These are phyloP conservation scores for Cremastinae sp. DNA, from an alignment of 2,888 invertebrate genomes.

Conservation along the genomic window DNA sequence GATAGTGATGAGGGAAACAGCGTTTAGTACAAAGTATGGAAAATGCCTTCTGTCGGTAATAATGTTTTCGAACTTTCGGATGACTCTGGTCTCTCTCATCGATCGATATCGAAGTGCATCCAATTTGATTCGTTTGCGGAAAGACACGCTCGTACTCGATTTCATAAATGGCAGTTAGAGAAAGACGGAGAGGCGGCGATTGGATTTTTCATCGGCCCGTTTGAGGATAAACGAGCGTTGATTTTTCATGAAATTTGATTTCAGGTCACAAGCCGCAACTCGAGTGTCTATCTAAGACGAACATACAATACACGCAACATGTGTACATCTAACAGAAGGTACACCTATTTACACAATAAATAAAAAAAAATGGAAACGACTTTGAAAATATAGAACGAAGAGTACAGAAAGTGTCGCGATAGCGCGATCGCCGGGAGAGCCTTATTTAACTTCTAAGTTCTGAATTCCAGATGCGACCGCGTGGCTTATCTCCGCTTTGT, in stretches of 20 bases:
- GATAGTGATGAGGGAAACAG: too few relatives aligned
- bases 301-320: slow-evolving; percentile 48
- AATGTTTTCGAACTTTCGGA: too few relatives aligned
- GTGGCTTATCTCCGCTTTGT: slow-evolving; percentile 72
- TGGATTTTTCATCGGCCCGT: too few relatives aligned
- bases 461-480: slow-evolving; percentile 72
- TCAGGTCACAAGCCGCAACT: slow-evolving; percentile 13
- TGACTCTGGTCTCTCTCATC: too few relatives aligned
- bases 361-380: slow-evolving; percentile 38
- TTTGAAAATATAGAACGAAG: slow-evolving; percentile 2
- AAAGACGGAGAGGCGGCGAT: too few relatives aligned
- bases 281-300: slow-evolving; percentile 48
- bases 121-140: too few relatives aligned
- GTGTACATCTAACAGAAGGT: slow-evolving; percentile 45
- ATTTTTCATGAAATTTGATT: slow-evolving; percentile 6
- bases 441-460: slow-evolving; percentile 68
- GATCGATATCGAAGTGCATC: too few relatives aligned
- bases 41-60: too few relatives aligned
- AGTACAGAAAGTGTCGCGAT: slow-evolving; percentile 13
- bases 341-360: slow-evolving; percentile 61
- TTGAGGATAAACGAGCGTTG: too few relatives aligned
- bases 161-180: too few relatives aligned
- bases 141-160: too few relatives aligned
- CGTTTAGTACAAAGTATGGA: too few relatives aligned
- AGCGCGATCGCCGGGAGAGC: slow-evolving; percentile 5